Base-by-base conservation (phyloP, 2,888 invertebrate genomes). In the Cataglyphis livida region DNA sequence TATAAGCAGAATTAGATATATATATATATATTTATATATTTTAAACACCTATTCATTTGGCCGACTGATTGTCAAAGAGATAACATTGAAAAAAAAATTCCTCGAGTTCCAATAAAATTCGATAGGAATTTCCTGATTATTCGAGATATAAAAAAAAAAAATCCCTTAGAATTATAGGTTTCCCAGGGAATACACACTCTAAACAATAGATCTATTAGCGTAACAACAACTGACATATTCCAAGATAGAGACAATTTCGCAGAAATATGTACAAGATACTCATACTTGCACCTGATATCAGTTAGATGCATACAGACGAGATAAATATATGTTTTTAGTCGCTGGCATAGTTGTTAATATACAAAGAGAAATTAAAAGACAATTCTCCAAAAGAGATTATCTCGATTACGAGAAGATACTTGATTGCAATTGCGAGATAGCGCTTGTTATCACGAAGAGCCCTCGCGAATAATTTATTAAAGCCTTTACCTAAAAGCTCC, bases 401-500 rank as follows among this genome's bases (percentile, higher is more conserved):
- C 21, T 70, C 35, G 18, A 71, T 2, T n/a, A 7, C 7, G 1
- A 57, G 38, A 6, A 57, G 25, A 15, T 3, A 32, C n/a, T 70
- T 10, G 21, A 9, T 70, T 1, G 3, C 9, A 38, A 15, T 18
- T 54, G 21, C 15, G 44, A 10, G 38, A 15, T 3, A 6, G 38
- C 9, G 48, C 12, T 12, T 12, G 18, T 62, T 12, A 6, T 10
- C 15, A 5, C 10, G 10, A 25, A 28, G 18, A 61, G 15, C 12
- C 15, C 44, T 44, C n/a, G 3, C n/a, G n/a, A 64, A 35, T 35
- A 3, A 44, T 25, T n/a, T n/a, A 18, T 54, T 62, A 35, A 51
- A 81, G 38, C 41, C 84, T 86, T 94, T 93, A 94, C 94, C 94
- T 90, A 94, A 87, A 65, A 94, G 91, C 85, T 94, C 92, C 79